A percentile compares a stretch with the other conserved stretches of the same genome.
Conservation (phyloP, 2,888 invertebrate genomes). For the Amiota minor region DNA sequence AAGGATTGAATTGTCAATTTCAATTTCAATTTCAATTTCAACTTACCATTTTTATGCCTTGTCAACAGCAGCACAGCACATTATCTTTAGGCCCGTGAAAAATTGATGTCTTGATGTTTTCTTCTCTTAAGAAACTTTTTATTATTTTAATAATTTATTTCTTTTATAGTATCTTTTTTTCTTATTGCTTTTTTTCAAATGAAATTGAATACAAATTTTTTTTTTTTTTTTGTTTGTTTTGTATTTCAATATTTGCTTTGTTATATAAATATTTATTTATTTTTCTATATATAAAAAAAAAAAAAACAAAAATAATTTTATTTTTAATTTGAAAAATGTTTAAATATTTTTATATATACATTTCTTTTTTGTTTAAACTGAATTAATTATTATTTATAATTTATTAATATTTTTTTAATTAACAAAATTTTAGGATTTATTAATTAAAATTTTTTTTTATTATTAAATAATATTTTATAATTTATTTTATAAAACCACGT, state of each 20-base stretch:
- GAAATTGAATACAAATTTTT: too few relatives aligned
- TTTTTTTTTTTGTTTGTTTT: background rate
- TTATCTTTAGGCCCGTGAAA: conserved; percentile 12
- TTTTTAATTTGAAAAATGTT: too few relatives aligned
- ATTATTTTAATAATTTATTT: background rate
- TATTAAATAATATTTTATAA: background rate
- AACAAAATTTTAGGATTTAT: background rate
- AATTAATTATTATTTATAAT: background rate
- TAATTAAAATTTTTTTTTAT: background rate
- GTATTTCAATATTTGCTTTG: background rate
- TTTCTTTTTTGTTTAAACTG: background rate
- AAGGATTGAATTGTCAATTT: too few relatives aligned
- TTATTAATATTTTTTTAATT: background rate
- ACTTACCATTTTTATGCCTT: conserved; percentile 20
- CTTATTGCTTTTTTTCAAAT: too few relatives aligned
- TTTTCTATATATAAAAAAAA: too few relatives aligned
- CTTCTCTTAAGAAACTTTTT: background rate
- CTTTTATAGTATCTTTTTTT: background rate
- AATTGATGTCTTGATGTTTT: background rate
- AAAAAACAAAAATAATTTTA: too few relatives aligned
- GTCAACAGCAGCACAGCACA: conserved; percentile 3
- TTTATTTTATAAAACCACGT: background rate
- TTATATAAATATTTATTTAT: background rate
- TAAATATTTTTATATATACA: too few relatives aligned
- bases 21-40: too few relatives aligned